Percentiles rank a stretch among this genome's conserved stretches.
These are phyloP conservation scores for Petrocephalus schoutedeni DNA, from an alignment of 2,797 vertebrate species.

Conservation along the genomic window DNA sequence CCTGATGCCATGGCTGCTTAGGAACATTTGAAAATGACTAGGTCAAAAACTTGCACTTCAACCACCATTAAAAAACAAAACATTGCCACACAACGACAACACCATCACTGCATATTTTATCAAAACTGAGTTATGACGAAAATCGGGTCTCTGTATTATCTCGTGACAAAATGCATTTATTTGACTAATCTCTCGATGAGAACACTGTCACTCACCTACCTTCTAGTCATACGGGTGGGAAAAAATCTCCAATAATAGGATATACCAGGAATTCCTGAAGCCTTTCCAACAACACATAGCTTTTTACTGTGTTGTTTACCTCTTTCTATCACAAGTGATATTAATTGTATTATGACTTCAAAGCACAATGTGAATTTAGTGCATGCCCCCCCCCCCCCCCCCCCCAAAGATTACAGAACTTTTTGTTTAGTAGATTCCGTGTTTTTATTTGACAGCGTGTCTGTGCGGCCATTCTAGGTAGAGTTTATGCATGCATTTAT, in stretches of 20 bases:
- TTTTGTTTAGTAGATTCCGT: conserved; percentile 24
- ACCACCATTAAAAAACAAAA: background rate
- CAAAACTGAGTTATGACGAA: too few species aligned
- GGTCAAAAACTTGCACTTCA: background rate
- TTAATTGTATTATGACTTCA: conserved; percentile 33
- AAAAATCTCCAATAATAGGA: background rate
- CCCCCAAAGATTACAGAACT: conserved; percentile 4
- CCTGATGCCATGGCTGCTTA: background rate
- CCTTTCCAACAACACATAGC: conserved; percentile 21
- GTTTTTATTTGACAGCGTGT: conserved; percentile 22
- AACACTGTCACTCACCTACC: background rate
- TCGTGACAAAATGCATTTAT: background rate
- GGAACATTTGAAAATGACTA: background rate
- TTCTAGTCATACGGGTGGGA: background rate
- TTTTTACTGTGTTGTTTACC: conserved; percentile 42
- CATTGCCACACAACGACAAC: background rate
- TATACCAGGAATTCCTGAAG: conserved; percentile 18
- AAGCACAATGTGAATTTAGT: conserved; percentile 27
- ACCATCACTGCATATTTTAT: background rate
- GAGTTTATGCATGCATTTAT: conserved; percentile 54
- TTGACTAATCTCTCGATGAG: background rate
- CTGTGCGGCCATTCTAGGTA: conserved; percentile 39
- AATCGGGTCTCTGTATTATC: too few species aligned
- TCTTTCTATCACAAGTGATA: conserved; percentile 14
- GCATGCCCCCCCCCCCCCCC: background rate